These are phyloP conservation scores for Perccottus glenii DNA, from an alignment of 2,113 vertebrate genomes.

Conservation along the genomic window DNA sequence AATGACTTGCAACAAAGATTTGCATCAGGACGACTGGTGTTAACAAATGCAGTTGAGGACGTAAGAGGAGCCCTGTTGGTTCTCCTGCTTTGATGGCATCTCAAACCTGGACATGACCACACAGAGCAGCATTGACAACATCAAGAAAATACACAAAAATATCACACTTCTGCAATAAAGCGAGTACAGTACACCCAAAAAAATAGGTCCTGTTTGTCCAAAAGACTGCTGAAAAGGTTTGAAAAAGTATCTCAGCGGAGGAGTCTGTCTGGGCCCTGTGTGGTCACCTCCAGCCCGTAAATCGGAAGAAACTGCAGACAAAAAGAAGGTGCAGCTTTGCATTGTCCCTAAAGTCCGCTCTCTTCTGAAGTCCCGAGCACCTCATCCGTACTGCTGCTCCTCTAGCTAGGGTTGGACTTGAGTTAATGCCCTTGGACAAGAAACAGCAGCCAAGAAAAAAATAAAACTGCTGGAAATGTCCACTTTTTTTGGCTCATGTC, in stretches of 20 bases:
- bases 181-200: slow-evolving; percentile 29
- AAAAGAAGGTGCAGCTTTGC: slow-evolving; percentile 26
- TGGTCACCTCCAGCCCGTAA: slow-evolving; percentile 51
- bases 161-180: slow-evolving; percentile 42
- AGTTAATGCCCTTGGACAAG: slow-evolving; percentile 69
- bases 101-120: slow-evolving; percentile 52
- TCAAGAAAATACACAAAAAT: slow-evolving; percentile 4
- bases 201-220: slow-evolving; percentile 31
- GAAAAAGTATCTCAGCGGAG: slow-evolving; percentile 9
- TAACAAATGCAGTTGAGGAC: slow-evolving; percentile 18
- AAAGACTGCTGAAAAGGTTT: slow-evolving; percentile 17
- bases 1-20: slow-evolving; percentile 41
- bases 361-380: slow-evolving; percentile 5
- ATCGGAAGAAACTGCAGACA: slow-evolving; percentile 41
- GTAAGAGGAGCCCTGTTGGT: slow-evolving; percentile 17
- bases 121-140: slow-evolving; percentile 31
- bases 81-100: slow-evolving; percentile 19
- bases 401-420: slow-evolving; percentile 21
- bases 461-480: slow-evolving; percentile 33
- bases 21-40: slow-evolving; percentile 29
- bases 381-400: slow-evolving; percentile 21
- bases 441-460: slow-evolving; percentile 18
- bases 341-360: slow-evolving; percentile 25
- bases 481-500: slow-evolving; percentile 30
- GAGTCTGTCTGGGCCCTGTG: slow-evolving; percentile 40